phyloP scores from a whole-genome alignment of 2,113 vertebrate species.

The Macrotis lagotis region DNA sequence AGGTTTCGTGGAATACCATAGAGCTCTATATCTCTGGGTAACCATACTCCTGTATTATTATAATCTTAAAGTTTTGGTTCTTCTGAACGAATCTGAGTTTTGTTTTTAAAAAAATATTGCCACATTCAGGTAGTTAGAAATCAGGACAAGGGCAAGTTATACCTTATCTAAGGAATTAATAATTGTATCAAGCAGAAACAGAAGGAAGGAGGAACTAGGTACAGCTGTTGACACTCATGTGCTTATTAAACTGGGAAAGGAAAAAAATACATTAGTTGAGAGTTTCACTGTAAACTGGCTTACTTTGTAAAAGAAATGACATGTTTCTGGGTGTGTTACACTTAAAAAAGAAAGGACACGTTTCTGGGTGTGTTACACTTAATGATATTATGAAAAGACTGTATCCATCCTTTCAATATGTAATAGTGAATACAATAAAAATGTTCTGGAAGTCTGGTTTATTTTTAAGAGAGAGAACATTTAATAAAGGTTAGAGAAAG shows the following conservation, averaged over 20 bases:
- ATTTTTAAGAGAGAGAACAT: slow-evolving; percentile 1
- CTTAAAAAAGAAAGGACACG: neutral
- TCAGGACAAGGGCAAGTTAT: neutral
- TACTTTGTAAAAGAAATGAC: neutral
- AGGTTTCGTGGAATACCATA: neutral
- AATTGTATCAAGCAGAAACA: neutral
- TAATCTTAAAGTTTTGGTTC: neutral
- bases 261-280: neutral
- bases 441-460: neutral
- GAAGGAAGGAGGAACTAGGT: neutral
- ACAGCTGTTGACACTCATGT: neutral
- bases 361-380: neutral
- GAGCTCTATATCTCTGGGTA: neutral
- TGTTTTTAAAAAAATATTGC: neutral
- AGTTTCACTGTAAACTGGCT: neutral
- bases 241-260: neutral
- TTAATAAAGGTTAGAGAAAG: slow-evolving; percentile 33
- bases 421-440: neutral
- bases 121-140: neutral
- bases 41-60: neutral
- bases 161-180: neutral
- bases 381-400: slow-evolving; percentile 3
- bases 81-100: neutral
- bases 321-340: neutral
- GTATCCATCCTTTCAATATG: neutral